phyloP scores from a whole-genome alignment of 2,797 vertebrate genomes.

The Okamejei kenojei region DNA sequence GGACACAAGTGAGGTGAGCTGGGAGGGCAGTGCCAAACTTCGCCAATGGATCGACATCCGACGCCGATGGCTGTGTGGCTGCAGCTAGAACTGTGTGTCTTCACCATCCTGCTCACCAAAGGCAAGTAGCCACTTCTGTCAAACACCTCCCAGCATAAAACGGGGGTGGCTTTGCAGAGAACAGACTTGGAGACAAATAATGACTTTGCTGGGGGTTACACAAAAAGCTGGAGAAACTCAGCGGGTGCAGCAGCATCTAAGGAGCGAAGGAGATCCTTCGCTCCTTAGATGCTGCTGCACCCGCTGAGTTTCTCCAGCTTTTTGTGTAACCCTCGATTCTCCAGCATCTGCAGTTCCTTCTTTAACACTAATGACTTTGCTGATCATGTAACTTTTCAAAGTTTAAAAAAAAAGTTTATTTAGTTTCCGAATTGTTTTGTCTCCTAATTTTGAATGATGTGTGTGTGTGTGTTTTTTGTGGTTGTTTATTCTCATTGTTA shows the following conservation, averaged over 20 bases:
- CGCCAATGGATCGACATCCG: conserved; percentile 24
- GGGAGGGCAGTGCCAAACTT: neutral
- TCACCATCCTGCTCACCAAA: conserved; percentile 16
- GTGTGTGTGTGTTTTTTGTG: neutral
- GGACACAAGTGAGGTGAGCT: neutral
- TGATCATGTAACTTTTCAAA: neutral
- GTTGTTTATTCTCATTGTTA: neutral
- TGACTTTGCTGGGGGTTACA: too few species aligned
- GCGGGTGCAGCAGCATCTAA: too few species aligned
- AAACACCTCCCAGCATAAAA: neutral
- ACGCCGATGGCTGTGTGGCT: conserved; percentile 25
- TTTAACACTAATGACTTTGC: too few species aligned
- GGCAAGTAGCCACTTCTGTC: neutral
- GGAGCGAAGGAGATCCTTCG: too few species aligned
- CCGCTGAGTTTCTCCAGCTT: too few species aligned
- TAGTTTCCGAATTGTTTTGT: neutral
- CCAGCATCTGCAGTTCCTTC: too few species aligned
- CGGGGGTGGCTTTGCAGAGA: neutral
- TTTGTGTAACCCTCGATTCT: too few species aligned
- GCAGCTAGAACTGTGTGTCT: conserved; percentile 18
- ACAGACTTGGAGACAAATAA: neutral
- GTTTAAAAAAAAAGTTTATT: neutral
- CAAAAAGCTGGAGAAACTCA: too few species aligned
- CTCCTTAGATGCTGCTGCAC: too few species aligned
- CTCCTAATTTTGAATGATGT: too few species aligned